Conservation (phyloP, 1,140 invertebrate species). For the Zaprionus camerounensis region DNA sequence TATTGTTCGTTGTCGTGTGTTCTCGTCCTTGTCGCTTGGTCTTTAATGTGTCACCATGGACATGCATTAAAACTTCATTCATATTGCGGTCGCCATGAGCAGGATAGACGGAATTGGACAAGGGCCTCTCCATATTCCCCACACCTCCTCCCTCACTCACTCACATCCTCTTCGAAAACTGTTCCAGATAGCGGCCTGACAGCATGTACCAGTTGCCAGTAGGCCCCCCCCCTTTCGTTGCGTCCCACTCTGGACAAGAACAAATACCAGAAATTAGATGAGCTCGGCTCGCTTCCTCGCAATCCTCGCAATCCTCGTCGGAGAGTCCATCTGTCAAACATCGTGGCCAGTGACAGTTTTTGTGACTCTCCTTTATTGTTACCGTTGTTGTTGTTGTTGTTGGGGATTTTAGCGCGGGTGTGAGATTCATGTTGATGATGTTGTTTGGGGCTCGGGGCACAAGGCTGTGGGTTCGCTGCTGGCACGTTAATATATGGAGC, state of each 20-base stretch:
- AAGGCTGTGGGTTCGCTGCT: not conserved
- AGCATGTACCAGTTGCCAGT: not conserved
- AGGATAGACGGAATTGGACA: conserved; percentile 20
- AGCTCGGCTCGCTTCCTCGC: conserved; percentile 47
- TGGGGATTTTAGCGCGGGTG: not conserved
- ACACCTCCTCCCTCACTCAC: not conserved
- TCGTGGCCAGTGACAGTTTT: conserved; percentile 68
- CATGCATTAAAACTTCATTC: conserved; percentile 72
- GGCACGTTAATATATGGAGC: conserved; percentile 66
- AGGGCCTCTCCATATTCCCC: conserved; percentile 7
- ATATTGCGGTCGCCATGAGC: conserved; percentile 47
- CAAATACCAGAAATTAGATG: conserved; percentile 75
- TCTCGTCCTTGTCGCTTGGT: not conserved
- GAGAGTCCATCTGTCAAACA: conserved; percentile 75
- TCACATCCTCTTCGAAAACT: conserved; percentile 49
- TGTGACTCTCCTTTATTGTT: conserved; percentile 56
- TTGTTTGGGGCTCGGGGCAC: conserved; percentile 2
- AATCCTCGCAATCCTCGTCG: conserved; percentile 1
- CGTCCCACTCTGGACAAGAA: conserved; percentile 11
- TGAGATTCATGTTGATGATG: conserved; percentile 9
- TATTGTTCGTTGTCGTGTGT: not conserved
- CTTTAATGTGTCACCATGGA: conserved; percentile 63
- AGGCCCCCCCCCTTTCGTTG: not conserved
- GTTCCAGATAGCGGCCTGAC: not conserved
- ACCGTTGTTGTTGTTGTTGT: conserved; percentile 62